Conservation (phyloP, 1,140 invertebrate genomes). For the Antheraea pernyi region DNA sequence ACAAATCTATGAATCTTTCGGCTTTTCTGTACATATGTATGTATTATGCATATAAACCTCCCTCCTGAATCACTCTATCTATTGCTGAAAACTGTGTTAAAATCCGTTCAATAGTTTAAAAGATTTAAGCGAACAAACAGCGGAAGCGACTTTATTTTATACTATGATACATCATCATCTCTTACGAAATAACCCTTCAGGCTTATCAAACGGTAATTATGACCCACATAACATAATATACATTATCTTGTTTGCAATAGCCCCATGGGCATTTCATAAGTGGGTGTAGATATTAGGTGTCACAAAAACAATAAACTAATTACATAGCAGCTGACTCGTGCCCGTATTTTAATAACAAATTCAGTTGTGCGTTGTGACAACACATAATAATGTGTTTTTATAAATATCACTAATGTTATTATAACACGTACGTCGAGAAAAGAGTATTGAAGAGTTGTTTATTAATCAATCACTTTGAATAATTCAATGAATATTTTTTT, state of each 20-base stretch:
- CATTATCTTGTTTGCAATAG: slow-evolving; percentile 3
- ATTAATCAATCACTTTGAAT: too few species aligned
- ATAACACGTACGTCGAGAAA: neutral
- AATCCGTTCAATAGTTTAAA: too few species aligned
- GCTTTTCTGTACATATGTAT: too few species aligned
- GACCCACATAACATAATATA: neutral
- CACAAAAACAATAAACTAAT: slow-evolving; percentile 5
- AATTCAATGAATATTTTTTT: too few species aligned
- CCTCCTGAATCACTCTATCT: too few species aligned
- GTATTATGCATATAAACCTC: too few species aligned
- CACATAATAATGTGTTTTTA: neutral
- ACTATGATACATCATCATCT: neutral
- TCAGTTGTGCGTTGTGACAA: neutral
- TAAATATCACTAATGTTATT: neutral
- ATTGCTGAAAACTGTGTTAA: too few species aligned
- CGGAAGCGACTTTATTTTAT: too few species aligned
- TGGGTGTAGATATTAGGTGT: neutral
- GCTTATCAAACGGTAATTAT: neutral
- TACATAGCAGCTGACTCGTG: neutral
- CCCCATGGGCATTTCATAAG: neutral
- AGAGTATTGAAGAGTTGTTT: neutral
- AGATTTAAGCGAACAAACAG: too few species aligned
- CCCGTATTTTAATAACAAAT: neutral
- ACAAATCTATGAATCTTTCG: too few species aligned
- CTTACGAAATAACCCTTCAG: neutral